phyloP scores from a whole-genome alignment of 2,797 vertebrate species.

The Aviceda leuphotes region DNA sequence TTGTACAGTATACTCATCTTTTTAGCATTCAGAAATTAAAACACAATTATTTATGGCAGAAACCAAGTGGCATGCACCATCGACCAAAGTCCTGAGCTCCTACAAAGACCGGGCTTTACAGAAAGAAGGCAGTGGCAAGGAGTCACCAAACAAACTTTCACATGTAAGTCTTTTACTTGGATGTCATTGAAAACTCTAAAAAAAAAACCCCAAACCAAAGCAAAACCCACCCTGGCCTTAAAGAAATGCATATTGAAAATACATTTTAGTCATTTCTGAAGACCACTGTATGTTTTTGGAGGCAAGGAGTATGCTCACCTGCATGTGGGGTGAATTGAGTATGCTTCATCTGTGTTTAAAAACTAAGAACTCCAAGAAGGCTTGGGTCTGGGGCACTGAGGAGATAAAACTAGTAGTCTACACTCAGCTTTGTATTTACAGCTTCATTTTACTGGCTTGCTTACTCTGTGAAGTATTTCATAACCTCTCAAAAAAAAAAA shows the following conservation, averaged over 20 bases:
- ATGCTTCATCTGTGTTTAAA: background rate
- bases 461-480: background rate
- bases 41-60: conserved; percentile 78
- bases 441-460: background rate
- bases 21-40: conserved; percentile 15
- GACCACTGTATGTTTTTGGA: background rate
- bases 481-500: background rate
- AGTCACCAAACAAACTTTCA: conserved; percentile 91
- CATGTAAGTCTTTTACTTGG: conserved; percentile 82
- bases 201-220: background rate
- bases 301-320: background rate
- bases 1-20: background rate
- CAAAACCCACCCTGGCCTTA: background rate
- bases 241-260: background rate
- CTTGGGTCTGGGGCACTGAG: background rate
- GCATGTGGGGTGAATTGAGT: background rate
- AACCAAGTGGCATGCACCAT: conserved; percentile 91
- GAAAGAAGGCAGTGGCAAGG: conserved; percentile 86
- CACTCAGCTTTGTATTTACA: background rate
- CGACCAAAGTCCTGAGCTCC: conserved; percentile 90
- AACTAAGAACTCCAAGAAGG: background rate
- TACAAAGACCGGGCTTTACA: conserved; percentile 87
- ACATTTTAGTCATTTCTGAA: background rate
- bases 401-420: background rate
- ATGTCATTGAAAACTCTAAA: background rate